A percentile compares a stretch with the other conserved stretches of the same genome.
phyloP scores from a whole-genome alignment of 2,113 vertebrate genomes.

The Megaleporinus macrocephalus region DNA sequence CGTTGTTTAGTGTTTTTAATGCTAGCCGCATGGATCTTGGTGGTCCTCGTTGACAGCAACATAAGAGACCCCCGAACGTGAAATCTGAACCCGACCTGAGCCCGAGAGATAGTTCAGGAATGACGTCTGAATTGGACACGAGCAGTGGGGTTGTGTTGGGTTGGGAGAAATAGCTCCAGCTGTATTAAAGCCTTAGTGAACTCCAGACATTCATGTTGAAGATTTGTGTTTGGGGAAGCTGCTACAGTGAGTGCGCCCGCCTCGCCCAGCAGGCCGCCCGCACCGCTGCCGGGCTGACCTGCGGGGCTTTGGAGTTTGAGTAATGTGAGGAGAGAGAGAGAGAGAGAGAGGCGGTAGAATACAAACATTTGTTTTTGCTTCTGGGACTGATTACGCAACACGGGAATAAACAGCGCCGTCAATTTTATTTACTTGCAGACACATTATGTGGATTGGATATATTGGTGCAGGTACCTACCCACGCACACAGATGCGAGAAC shows the following conservation, averaged over 20 bases:
- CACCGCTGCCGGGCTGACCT: background rate
- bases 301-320: background rate
- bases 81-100: background rate
- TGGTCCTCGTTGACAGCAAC: background rate
- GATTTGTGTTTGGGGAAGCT: background rate
- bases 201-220: background rate
- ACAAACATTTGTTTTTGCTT: slow-evolving; percentile 3
- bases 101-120: background rate
- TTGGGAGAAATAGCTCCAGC: background rate
- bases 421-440: background rate
- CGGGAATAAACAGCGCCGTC: background rate
- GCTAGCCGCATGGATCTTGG: no score
- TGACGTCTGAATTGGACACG: no score
- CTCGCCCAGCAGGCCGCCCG: background rate
- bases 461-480: background rate
- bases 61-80: background rate
- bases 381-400: background rate
- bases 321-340: background rate
- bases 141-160: no score
- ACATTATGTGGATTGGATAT: background rate
- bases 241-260: background rate
- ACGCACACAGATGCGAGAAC: background rate
- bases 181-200: background rate
- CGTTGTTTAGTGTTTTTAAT: no score
- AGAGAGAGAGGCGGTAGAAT: background rate